Evolutionary conservation across 1,140 invertebrate species (phyloP).

Genomic region (Metaphire vulgaris): DNA sequence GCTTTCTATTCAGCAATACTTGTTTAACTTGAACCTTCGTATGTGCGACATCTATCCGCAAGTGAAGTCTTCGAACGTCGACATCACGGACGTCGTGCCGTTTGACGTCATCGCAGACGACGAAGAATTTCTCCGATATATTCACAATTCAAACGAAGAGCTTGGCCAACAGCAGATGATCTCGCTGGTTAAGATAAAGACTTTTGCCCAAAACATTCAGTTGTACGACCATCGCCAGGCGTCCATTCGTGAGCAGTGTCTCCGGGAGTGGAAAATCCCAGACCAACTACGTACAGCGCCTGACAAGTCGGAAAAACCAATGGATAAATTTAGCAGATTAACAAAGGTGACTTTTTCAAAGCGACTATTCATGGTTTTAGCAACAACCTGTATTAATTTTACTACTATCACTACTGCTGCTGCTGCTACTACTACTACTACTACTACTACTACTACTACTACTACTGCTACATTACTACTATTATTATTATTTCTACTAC

Average conservation of each 20-base stretch:
- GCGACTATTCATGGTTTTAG: too few species aligned
- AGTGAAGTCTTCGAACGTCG: constrained; percentile 38
- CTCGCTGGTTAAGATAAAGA: constrained; percentile 71
- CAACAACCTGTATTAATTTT: too few species aligned
- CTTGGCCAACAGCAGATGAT: constrained; percentile 64
- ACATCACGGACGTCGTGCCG: constrained; percentile 64
- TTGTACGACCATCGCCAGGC: constrained; percentile 66
- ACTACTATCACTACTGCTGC: too few species aligned
- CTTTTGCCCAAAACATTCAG: constrained; percentile 66
- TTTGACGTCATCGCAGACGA: constrained; percentile 63
- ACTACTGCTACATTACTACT: too few species aligned
- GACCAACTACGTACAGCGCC: constrained; percentile 44
- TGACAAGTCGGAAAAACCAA: constrained; percentile 35
- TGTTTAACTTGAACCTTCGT: constrained; percentile 58
- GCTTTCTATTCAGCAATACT: constrained; percentile 61
- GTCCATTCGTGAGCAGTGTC: constrained; percentile 64
- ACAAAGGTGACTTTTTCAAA: constrained; percentile 35
- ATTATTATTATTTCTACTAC: too few species aligned
- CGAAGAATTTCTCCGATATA: constrained; percentile 67
- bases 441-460: too few species aligned
- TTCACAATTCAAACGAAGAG: constrained; percentile 72
- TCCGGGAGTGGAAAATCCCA: constrained; percentile 65
- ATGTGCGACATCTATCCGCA: constrained; percentile 30
- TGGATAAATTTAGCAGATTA: constrained; percentile 40
- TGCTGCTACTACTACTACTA: too few species aligned